phyloP scores from a whole-genome alignment of 2,888 invertebrate genomes.

The Buathra laborator region DNA sequence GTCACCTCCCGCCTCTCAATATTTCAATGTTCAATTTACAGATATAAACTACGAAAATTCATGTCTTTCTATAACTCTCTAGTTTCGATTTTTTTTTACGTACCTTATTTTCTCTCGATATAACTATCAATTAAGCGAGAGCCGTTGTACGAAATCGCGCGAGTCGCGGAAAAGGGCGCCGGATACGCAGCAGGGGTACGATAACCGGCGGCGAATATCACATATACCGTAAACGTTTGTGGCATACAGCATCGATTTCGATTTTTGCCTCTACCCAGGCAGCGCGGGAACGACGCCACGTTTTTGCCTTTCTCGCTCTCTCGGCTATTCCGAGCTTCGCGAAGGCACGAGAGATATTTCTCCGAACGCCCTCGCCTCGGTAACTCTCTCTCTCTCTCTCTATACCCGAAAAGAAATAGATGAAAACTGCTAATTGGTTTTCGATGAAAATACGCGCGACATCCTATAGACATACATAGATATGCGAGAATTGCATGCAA shows the following conservation, averaged over 20 bases:
- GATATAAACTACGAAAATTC: background rate
- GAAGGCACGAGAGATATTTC: conserved; percentile 8
- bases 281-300: conserved; percentile 30
- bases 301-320: conserved; percentile 34
- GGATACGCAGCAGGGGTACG: background rate
- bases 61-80: background rate
- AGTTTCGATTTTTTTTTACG: background rate
- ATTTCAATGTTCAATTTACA: background rate
- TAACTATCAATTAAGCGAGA: conserved; percentile 41
- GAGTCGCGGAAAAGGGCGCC: background rate
- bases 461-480: conserved; percentile 8
- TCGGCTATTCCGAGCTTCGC: conserved; percentile 41
- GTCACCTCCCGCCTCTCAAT: background rate
- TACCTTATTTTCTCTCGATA: conserved; percentile 18
- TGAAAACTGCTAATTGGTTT: conserved; percentile 82
- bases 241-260: conserved; percentile 10
- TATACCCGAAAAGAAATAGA: conserved; percentile 75
- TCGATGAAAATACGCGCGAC: conserved; percentile 50
- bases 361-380: background rate
- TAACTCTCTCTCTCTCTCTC: conserved; percentile 19
- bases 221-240: background rate
- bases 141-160: conserved; percentile 20
- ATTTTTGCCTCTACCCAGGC: conserved; percentile 25
- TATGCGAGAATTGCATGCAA: conserved; percentile 28
- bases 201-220: conserved; percentile 18